A percentile compares a stretch with the other conserved stretches of the same genome.
phyloP scores from a whole-genome alignment of 1,140 invertebrate genomes.

The Teleopsis dalmanni region DNA sequence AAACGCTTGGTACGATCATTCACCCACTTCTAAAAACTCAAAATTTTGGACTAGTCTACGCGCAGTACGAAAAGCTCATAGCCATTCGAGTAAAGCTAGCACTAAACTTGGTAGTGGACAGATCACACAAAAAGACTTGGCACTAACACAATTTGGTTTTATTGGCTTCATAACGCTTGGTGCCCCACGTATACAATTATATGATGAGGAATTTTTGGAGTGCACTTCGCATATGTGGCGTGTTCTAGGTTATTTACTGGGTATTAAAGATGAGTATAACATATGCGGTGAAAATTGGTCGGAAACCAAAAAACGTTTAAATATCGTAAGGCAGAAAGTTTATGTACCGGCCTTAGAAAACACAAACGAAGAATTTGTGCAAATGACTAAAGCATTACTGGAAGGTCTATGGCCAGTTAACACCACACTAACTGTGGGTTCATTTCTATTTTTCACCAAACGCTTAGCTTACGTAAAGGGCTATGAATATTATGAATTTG shows the following conservation, averaged over 20 bases:
- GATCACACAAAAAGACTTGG: conserved; percentile 70
- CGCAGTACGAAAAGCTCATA: conserved; percentile 59
- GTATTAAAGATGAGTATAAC: conserved; percentile 61
- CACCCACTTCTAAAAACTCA: conserved; percentile 19
- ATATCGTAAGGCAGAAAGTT: conserved; percentile 31
- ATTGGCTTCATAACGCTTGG: conserved; percentile 66
- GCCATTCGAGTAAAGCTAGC: conserved; percentile 49
- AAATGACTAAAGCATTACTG: conserved; percentile 30
- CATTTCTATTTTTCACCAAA: conserved; percentile 36
- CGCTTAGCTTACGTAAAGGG: conserved; percentile 32
- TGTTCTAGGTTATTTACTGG: conserved; percentile 70
- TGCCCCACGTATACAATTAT: conserved; percentile 58
- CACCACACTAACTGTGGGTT: conserved; percentile 24
- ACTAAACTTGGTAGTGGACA: conserved; percentile 44
- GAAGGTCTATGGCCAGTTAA: conserved; percentile 38
- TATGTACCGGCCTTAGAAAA: conserved; percentile 28
- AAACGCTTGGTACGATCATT: conserved; percentile 62
- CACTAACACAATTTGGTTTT: conserved; percentile 78
- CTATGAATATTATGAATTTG: conserved; percentile 38
- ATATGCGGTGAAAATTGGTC: conserved; percentile 33
- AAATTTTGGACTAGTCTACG: conserved; percentile 56
- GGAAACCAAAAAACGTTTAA: conserved; percentile 26
- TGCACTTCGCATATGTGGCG: conserved; percentile 79
- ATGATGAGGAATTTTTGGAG: conserved; percentile 56
- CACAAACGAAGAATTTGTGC: conserved; percentile 25